phyloP scores from a whole-genome alignment of 2,888 invertebrate genomes.

The Microctonus brassicae region DNA sequence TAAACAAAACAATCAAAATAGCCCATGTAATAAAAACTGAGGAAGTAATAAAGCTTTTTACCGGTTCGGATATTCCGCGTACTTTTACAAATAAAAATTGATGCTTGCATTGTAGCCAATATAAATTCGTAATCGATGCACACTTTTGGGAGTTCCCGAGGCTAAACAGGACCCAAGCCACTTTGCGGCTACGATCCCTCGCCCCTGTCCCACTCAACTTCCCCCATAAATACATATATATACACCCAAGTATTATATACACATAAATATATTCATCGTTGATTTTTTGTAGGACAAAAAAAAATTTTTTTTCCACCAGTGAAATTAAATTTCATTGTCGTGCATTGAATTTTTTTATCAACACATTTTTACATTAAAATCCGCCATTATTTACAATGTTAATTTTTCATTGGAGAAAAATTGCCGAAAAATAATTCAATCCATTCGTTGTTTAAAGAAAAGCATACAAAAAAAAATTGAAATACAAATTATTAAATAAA shows the following conservation, averaged over 20 bases:
- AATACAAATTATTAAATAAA: not conserved
- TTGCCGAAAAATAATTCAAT: not conserved
- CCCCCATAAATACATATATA: not conserved
- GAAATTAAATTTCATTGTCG: slow-evolving; percentile 22
- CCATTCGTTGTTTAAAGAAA: slow-evolving; percentile 1
- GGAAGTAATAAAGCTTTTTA: slow-evolving; percentile 22
- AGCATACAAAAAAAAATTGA: slow-evolving; percentile 1
- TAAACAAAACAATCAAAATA: not conserved
- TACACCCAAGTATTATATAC: slow-evolving; percentile 9
- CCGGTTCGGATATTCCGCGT: slow-evolving; percentile 19
- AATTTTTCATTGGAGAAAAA: slow-evolving; percentile 26
- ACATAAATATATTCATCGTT: not conserved
- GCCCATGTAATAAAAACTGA: not conserved
- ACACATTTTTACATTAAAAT: slow-evolving; percentile 26
- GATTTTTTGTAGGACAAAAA: not conserved
- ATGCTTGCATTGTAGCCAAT: slow-evolving; percentile 35
- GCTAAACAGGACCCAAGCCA: slow-evolving; percentile 50
- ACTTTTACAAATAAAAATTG: slow-evolving; percentile 45
- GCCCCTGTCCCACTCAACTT: not conserved
- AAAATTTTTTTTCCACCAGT: not conserved
- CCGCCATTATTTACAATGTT: slow-evolving; percentile 26
- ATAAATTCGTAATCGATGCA: slow-evolving; percentile 46
- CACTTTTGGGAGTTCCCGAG: slow-evolving; percentile 53
- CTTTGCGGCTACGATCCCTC: slow-evolving; percentile 41
- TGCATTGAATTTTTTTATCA: slow-evolving; percentile 35